phyloP scores from a whole-genome alignment of 2,888 invertebrate genomes.

The Troides oblongomaculatus region DNA sequence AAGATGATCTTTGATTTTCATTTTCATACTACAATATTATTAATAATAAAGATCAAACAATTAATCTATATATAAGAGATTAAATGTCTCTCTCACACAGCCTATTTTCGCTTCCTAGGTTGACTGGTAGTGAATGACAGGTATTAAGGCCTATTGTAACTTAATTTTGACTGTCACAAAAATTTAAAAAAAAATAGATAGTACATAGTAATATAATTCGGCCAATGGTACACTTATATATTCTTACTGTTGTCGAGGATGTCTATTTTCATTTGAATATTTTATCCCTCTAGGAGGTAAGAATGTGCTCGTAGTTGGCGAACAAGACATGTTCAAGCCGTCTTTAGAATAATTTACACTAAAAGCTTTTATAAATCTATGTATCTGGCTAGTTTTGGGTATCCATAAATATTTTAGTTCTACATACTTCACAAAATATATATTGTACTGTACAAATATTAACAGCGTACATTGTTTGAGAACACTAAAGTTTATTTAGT shows the following conservation, averaged over 20 bases:
- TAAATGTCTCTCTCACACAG: too few relatives aligned
- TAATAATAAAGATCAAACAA: too few relatives aligned
- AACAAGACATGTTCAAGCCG: constrained; percentile 8
- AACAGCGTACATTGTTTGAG: not conserved
- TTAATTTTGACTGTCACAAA: too few relatives aligned
- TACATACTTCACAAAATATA: not conserved
- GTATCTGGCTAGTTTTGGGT: not conserved
- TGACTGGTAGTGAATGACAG: too few relatives aligned
- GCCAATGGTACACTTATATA: not conserved
- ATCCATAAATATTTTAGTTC: not conserved
- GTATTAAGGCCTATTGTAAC: too few relatives aligned
- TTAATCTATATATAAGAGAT: too few relatives aligned
- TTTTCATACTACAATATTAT: too few relatives aligned
- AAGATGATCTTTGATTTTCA: too few relatives aligned
- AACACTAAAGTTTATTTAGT: too few relatives aligned
- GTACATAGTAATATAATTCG: not conserved
- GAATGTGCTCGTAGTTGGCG: constrained; percentile 3
- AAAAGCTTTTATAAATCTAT: constrained; percentile 19
- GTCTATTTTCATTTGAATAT: constrained; percentile 27
- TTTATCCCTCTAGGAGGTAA: constrained; percentile 13
- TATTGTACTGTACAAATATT: not conserved
- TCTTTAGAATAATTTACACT: constrained; percentile 24
- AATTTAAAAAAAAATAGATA: not conserved
- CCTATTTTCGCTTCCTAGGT: too few relatives aligned
- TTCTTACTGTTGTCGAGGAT: constrained; percentile 1